Evolutionary conservation across 1,140 invertebrate species (phyloP), one percentile per base, ranked within the genome.

Genomic region (Drosophila burlai): DNA sequence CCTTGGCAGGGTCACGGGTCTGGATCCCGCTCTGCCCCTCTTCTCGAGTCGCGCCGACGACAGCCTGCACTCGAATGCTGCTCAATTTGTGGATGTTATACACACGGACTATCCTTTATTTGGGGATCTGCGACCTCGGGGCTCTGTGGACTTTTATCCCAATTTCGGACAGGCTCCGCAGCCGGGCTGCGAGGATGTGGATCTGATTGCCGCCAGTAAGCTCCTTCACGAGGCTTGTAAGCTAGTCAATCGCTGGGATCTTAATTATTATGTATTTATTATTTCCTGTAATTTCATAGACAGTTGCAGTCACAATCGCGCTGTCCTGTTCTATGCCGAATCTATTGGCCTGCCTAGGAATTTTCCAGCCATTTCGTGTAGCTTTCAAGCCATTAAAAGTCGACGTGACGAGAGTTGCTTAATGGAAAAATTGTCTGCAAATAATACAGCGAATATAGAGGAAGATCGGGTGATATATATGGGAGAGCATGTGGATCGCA

Each of bases 141-240:
- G 95, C 3, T 94, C 94, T 2, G 94, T 94, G 3, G 96, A 96
- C 71, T 95, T 96, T 69, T 96, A 94, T 93, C 95, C 95, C 1
- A 96, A 96, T 83, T 95, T 94, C 59, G 94, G 94, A 0, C 91
- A 81, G 6, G 89, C 93, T 8, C 92, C 94, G 5, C 96, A 97
- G 81, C 96, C 96, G 0, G 96, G 96, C 7, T 96, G 96, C 60
- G 85, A 87, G 38, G 75, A 91, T 36, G 72, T 91, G 49, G 92
- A 92, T 61, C 50, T 93, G 24, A 42, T 92, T 21, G 62, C 84
- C 0, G 86, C 86, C 50, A 93, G 91, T 80, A 91, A 91, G 77
- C 84, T 92, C 34, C 64, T 92, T 0, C 74, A 87, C 5, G 79
- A 91, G 59, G 81, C 90, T 31, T 92, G 87, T 92, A 77, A 91